Percentiles rank a stretch among this genome's conserved stretches.
phyloP scores from a whole-genome alignment of 2,113 vertebrate genomes.

The Xiphophorus maculatus region DNA sequence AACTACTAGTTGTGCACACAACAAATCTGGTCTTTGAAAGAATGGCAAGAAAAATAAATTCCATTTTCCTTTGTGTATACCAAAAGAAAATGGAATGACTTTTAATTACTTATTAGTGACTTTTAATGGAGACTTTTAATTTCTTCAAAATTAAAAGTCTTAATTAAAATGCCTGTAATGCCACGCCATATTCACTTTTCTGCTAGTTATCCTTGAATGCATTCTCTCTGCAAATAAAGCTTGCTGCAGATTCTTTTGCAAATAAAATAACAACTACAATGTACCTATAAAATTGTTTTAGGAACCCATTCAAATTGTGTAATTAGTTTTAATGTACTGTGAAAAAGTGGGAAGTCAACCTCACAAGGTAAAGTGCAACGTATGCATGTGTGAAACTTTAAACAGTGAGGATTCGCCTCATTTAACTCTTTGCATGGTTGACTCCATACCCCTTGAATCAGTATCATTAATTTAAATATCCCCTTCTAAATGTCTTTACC shows the following conservation, averaged over 20 bases:
- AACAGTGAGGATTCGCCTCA: conserved; percentile 7
- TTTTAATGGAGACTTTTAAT: no score
- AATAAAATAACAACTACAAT: not conserved
- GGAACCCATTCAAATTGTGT: not conserved
- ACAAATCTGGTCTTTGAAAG: no score
- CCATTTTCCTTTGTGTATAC: no score
- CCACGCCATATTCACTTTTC: not conserved
- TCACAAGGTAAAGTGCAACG: not conserved
- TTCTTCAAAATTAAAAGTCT: no score
- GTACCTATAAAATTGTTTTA: not conserved
- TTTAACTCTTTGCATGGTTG: conserved; percentile 14
- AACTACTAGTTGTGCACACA: no score
- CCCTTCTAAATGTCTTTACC: conserved; percentile 36
- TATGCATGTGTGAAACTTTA: conserved; percentile 19
- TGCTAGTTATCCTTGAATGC: not conserved
- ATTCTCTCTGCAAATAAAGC: not conserved
- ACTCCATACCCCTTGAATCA: conserved; percentile 10
- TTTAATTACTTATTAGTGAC: no score
- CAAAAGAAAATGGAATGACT: no score
- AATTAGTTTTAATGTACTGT: conserved; percentile 10
- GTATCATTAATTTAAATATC: conserved; percentile 41
- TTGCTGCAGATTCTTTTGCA: not conserved
- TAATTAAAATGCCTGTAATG: not conserved
- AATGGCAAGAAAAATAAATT: no score
- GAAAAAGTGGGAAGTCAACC: conserved; percentile 13